Conservation (phyloP, 2,888 invertebrate genomes). For the Melanophora roralis region DNA sequence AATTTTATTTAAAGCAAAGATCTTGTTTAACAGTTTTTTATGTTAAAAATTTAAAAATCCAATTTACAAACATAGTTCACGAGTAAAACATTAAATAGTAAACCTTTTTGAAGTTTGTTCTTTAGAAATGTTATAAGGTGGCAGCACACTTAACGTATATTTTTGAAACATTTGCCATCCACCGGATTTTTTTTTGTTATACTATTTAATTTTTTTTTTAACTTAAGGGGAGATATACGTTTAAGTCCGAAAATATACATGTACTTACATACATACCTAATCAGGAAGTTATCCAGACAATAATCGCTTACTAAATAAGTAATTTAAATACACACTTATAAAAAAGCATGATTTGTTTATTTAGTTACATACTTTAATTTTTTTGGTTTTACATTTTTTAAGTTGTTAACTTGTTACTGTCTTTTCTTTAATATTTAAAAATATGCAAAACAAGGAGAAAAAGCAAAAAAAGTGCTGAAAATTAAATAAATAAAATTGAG, state of each 20-base stretch:
- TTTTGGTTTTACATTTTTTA: not conserved
- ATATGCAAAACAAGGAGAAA: not conserved
- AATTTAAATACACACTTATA: constrained; percentile 15
- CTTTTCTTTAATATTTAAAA: not conserved
- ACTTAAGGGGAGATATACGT: not conserved
- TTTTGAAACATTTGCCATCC: no score
- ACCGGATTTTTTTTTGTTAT: not conserved
- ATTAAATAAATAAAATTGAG: constrained; percentile 30
- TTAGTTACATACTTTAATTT: no score
- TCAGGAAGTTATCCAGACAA: constrained; percentile 62
- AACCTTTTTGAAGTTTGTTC: no score
- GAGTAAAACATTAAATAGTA: no score
- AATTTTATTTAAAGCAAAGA: no score
- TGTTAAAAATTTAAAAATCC: no score
- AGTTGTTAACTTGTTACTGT: not conserved
- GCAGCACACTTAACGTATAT: no score
- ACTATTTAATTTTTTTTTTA: not conserved
- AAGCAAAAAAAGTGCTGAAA: constrained; percentile 10
- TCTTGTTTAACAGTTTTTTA: no score
- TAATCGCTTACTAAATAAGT: constrained; percentile 52
- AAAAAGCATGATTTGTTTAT: not conserved
- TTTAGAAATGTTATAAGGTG: no score
- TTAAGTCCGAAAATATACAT: no score
- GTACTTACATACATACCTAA: constrained; percentile 20
- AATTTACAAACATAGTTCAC: no score